Base-by-base conservation (phyloP, 2,888 invertebrate species). In the Oithona nana region DNA sequence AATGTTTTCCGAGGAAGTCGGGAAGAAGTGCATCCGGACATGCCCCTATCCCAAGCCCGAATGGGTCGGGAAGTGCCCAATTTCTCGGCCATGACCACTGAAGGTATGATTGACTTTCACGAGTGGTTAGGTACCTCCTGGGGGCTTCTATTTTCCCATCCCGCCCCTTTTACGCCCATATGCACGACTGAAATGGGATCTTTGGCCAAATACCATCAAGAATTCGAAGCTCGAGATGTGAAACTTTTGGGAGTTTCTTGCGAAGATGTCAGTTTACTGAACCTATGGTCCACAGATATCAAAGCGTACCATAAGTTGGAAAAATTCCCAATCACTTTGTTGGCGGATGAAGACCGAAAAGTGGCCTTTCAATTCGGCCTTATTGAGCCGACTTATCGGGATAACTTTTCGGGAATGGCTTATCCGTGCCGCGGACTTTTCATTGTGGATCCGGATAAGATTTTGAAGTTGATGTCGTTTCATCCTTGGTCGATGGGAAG, bases 401-500 rank as follows among this genome's bases (percentile, higher is more conserved):
- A 54, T 11, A 54, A 54, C 11, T 54, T 54, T 26, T 54, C 54
- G 3, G 54, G 54, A 6, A 54, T 54, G 20, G 24, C 54, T 3
- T 54, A 54, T 11, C 54, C 54, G 13, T 54, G 54, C 11, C 54
- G 54, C 2, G 54, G 54, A 24, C 11, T 54, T 16, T 54, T 54
- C 11, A 54, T 54, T 26, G 26, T 54, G 3, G 54, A 54, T 24
- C 54, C 54, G 3, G 26, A 54, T 16, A 54, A 54, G 26, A 26
- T 54, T 24, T 24, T 54, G 22, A 20, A 26, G 3, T 24, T 54
- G 54, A 54, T 54, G 54, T 54, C 54, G 3, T 54, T 54, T 22
- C 54, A 54, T 54, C 54, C 54, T 20, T 54, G 54, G 54, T 54
- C 54, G 16, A 54, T 54, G 22, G 54, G 54, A 20, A 20, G 54